These are phyloP conservation scores for Raphicerus campestris DNA, from an alignment of 2,113 vertebrate genomes.

Conservation along the genomic window DNA sequence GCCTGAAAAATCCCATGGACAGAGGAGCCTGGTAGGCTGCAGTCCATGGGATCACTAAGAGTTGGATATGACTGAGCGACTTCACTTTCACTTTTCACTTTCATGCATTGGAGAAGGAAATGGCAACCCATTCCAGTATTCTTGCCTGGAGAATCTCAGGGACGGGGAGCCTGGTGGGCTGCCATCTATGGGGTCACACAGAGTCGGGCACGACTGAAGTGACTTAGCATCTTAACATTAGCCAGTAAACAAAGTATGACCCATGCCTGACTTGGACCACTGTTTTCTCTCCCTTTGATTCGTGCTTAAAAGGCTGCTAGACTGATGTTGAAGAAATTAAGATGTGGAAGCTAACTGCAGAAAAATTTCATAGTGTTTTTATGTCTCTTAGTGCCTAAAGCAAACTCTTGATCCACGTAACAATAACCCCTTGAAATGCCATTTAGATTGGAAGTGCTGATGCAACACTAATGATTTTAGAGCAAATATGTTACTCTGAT, in stretches of 20 bases:
- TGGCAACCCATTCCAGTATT: no score
- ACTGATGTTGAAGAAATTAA: constrained; percentile 1
- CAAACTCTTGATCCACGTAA: constrained; percentile 46
- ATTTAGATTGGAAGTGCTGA: constrained; percentile 51
- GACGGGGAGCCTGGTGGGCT: no score
- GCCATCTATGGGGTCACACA: no score
- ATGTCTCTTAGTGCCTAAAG: constrained; percentile 50
- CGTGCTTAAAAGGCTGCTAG: not conserved
- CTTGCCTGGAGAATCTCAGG: no score
- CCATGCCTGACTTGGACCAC: not conserved
- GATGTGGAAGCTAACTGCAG: constrained; percentile 19
- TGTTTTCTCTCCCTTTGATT: not conserved
- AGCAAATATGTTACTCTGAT: constrained; percentile 65
- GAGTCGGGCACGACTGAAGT: no score
- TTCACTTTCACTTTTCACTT: no score
- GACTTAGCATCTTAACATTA: not conserved
- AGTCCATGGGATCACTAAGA: no score
- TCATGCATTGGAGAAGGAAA: no score
- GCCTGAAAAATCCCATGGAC: no score
- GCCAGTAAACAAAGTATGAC: not conserved
- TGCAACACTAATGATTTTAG: constrained; percentile 62
- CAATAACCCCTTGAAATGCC: constrained; percentile 59
- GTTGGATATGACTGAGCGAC: no score
- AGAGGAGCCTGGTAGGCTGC: no score
- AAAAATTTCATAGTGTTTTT: constrained; percentile 34